A percentile compares a stretch with the other conserved stretches of the same genome.
Evolutionary conservation across 2,888 invertebrate genomes (phyloP).

Genomic region (Reticulitermes lucifugus): DNA sequence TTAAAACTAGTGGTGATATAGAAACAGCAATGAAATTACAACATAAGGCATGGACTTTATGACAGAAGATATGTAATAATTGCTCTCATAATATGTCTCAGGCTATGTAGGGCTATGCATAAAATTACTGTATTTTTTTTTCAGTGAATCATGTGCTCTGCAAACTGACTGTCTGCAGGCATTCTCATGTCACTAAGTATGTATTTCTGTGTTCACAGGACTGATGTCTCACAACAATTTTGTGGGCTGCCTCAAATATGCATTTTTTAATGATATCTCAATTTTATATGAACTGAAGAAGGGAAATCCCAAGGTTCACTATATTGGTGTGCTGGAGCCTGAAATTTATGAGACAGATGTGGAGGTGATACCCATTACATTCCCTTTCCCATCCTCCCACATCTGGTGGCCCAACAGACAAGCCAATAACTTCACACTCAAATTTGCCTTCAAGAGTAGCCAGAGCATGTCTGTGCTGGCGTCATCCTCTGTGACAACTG

Average conservation of each 20-base stretch:
- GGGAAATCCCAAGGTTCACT: slow-evolving; percentile 77
- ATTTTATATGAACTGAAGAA: slow-evolving; percentile 89
- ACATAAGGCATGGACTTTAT: too few relatives aligned
- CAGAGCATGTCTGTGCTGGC: slow-evolving; percentile 87
- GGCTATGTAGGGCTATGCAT: too few relatives aligned
- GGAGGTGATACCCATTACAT: slow-evolving; percentile 89
- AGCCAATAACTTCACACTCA: slow-evolving; percentile 78
- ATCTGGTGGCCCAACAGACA: slow-evolving; percentile 89
- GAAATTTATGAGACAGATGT: slow-evolving; percentile 88
- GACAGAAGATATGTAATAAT: too few relatives aligned
- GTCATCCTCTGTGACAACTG: slow-evolving; percentile 81
- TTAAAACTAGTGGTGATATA: too few relatives aligned
- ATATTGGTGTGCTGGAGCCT: slow-evolving; percentile 77
- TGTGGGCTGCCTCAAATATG: slow-evolving; percentile 90
- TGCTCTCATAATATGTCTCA: too few relatives aligned
- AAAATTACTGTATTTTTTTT: too few relatives aligned
- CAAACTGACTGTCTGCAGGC: too few relatives aligned
- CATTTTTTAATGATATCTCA: slow-evolving; percentile 93
- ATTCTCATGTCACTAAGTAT: too few relatives aligned
- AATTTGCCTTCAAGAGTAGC: slow-evolving; percentile 87
- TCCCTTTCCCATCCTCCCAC: slow-evolving; percentile 90
- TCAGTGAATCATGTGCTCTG: too few relatives aligned
- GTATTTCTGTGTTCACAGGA: slow-evolving; percentile 61
- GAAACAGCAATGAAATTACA: too few relatives aligned
- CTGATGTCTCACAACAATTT: slow-evolving; percentile 86